Evolutionary conservation across 1,140 invertebrate genomes (phyloP).

Genomic region (Melitaea cinxia): DNA sequence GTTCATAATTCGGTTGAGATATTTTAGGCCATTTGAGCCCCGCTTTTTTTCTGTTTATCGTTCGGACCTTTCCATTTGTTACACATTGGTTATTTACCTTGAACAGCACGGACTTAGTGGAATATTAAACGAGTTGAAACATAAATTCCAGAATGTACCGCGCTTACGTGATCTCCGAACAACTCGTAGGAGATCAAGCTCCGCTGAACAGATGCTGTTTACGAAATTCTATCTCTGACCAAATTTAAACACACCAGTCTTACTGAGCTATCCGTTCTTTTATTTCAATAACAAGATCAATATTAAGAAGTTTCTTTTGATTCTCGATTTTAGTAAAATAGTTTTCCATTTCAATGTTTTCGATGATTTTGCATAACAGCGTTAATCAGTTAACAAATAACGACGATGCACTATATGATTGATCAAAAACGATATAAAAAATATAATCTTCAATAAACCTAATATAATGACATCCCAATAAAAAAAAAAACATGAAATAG

Average conservation of each 20-base stretch:
- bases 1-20: conserved; percentile 26
- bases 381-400: no score
- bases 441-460: no score
- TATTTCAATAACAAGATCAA: not conserved
- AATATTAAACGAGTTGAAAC: conserved; percentile 23
- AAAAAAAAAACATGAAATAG: no score
- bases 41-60: conserved; percentile 30
- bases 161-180: conserved; percentile 21
- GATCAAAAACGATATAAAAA: no score
- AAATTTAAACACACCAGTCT: not conserved
- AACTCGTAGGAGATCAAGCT: not conserved
- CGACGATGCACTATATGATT: no score
- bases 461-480: no score
- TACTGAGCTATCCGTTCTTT: not conserved
- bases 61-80: conserved; percentile 24
- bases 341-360: no score
- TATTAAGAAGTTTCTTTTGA: not conserved
- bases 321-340: no score
- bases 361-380: no score
- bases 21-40: conserved; percentile 14
- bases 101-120: conserved; percentile 16
- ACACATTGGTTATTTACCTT: conserved; percentile 28
- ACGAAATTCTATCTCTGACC: conserved; percentile 2
- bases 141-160: conserved; percentile 23
- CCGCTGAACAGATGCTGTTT: not conserved